Evolutionary conservation across 1,140 invertebrate genomes (phyloP).

Genomic region (Latrodectus geometricus): DNA sequence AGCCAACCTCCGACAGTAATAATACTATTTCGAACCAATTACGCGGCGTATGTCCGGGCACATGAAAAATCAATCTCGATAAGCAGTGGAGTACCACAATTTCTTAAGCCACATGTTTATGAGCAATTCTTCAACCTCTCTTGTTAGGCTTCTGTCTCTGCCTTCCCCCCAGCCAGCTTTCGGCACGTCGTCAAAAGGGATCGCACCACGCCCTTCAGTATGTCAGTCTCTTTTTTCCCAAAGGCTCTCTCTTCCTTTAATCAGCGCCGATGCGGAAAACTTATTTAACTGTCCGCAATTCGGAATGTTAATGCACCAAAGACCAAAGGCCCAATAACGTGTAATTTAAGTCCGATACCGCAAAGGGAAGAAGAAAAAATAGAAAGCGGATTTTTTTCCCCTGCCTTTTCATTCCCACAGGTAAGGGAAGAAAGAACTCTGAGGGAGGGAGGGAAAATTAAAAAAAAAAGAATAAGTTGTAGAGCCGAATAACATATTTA

Average conservation of each 20-base stretch:
- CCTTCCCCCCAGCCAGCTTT: conserved; percentile 29
- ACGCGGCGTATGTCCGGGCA: not conserved
- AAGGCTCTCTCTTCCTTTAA: not conserved
- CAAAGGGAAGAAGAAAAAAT: conserved; percentile 14
- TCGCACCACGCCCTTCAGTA: conserved; percentile 27
- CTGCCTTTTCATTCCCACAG: conserved; percentile 16
- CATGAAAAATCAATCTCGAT: conserved; percentile 5
- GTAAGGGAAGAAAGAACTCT: not conserved
- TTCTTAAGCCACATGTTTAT: conserved; percentile 24
- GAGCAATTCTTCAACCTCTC: conserved; percentile 27
- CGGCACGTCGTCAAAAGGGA: conserved; percentile 43
- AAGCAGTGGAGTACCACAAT: conserved; percentile 2
- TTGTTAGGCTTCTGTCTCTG: conserved; percentile 11
- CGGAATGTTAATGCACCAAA: conserved; percentile 53
- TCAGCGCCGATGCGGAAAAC: conserved; percentile 43
- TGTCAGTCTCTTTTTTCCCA: conserved; percentile 22
- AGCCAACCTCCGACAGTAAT: not conserved
- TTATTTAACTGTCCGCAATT: conserved; percentile 54
- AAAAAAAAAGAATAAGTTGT: conserved; percentile 11
- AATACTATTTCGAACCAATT: not conserved
- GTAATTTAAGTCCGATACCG: conserved; percentile 50
- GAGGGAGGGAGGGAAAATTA: not conserved
- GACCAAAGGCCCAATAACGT: conserved; percentile 43
- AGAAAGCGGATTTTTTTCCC: conserved; percentile 5
- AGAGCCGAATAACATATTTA: not conserved